A percentile compares a stretch with the other conserved stretches of the same genome.
These are phyloP conservation scores for Coleophora flavipennella DNA, from an alignment of 2,888 invertebrate species.

Conservation along the genomic window DNA sequence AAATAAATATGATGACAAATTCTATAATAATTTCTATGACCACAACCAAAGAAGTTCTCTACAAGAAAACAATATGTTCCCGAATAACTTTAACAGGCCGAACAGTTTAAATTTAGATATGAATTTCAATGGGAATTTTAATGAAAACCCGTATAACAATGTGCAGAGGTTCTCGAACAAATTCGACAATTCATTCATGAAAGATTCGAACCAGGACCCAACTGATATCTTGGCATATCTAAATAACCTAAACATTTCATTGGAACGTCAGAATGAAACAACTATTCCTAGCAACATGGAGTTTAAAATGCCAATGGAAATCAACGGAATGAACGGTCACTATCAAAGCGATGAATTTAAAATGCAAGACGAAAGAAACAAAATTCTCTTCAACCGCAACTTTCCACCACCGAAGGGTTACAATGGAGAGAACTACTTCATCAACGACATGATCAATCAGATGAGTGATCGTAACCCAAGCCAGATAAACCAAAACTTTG, in stretches of 20 bases:
- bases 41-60: conserved; percentile 61
- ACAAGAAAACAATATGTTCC: conserved; percentile 50
- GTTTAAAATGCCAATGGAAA: conserved; percentile 47
- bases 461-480: conserved; percentile 36
- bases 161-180: conserved; percentile 46
- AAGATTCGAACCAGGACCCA: conserved; percentile 46
- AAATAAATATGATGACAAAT: conserved; percentile 51
- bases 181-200: conserved; percentile 30
- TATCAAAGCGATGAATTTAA: conserved; percentile 47
- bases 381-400: conserved; percentile 44
- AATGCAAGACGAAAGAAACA: conserved; percentile 44
- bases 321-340: conserved; percentile 47
- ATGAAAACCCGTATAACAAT: conserved; percentile 33
- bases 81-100: conserved; percentile 45
- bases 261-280: conserved; percentile 43
- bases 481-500: conserved; percentile 40
- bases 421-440: conserved; percentile 37
- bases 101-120: conserved; percentile 57
- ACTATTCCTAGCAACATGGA: conserved; percentile 39
- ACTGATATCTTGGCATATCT: conserved; percentile 48
- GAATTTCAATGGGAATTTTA: conserved; percentile 42
- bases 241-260: conserved; percentile 44
- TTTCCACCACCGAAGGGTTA: conserved; percentile 43
- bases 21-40: conserved; percentile 61
- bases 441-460: conserved; percentile 47